phyloP scores from a whole-genome alignment of 35 echinoderm and acorn worm species.

The Ophiothrix spiculata region DNA sequence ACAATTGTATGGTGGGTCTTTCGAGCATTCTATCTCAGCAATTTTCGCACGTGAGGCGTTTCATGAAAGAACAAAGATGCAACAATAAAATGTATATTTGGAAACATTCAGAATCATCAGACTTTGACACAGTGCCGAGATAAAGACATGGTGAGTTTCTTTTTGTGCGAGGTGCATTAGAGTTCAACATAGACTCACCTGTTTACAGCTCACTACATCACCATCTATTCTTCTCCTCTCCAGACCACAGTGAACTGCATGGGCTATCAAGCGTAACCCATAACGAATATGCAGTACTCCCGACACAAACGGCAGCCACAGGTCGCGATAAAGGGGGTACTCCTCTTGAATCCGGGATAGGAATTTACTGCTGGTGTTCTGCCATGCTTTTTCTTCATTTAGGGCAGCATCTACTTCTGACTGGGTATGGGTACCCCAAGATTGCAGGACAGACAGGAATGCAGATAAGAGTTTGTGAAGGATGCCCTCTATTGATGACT shows the following conservation, averaged over 20 bases:
- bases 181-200: too few relatives aligned
- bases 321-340: conserved; percentile 82
- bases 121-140: too few relatives aligned
- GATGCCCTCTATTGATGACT: conserved; percentile 54
- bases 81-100: too few relatives aligned
- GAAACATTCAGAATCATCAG: too few relatives aligned
- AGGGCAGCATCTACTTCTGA: background rate
- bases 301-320: conserved; percentile 48
- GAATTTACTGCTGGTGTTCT: conserved; percentile 73
- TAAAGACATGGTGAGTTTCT: too few relatives aligned
- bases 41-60: too few relatives aligned
- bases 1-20: too few relatives aligned
- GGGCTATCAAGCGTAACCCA: conserved; percentile 49
- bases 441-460: background rate
- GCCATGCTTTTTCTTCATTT: conserved; percentile 62
- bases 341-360: conserved; percentile 50
- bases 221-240: conserved; percentile 40
- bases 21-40: too few relatives aligned
- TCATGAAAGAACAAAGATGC: too few relatives aligned
- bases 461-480: conserved; percentile 32
- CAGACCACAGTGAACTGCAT: conserved; percentile 32
- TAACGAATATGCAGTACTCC: conserved; percentile 45
- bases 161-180: too few relatives aligned
- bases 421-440: conserved; percentile 1
- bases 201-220: too few relatives aligned